phyloP scores from a whole-genome alignment of 2,797 vertebrate species.

The Dermochelys coriacea region DNA sequence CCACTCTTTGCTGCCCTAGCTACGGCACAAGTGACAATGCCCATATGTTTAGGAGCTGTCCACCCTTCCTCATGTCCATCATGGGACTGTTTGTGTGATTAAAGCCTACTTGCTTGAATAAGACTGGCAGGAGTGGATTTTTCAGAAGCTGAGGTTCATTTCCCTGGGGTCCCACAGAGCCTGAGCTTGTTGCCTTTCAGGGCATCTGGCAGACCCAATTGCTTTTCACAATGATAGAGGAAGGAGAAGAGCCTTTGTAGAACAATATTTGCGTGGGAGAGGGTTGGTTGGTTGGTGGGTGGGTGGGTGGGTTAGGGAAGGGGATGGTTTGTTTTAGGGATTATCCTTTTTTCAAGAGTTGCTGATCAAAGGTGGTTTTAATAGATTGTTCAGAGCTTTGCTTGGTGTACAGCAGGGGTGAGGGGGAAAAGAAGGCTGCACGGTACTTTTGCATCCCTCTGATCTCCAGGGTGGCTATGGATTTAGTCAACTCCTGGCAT shows the following conservation, averaged over 20 bases:
- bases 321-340: neutral
- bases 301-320: neutral
- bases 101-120: neutral
- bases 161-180: neutral
- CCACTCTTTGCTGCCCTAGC: neutral
- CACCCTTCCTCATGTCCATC: neutral
- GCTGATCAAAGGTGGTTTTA: neutral
- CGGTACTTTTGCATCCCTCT: neutral
- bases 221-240: neutral
- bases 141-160: neutral
- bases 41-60: neutral
- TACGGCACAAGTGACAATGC: neutral
- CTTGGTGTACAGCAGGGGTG: neutral
- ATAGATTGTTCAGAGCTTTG: neutral
- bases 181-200: neutral
- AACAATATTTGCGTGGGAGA: neutral
- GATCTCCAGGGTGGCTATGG: neutral
- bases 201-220: neutral
- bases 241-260: neutral
- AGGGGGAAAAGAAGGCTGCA: neutral
- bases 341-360: neutral
- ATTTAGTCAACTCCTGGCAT: neutral
- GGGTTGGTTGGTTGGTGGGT: neutral
- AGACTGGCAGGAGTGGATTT: neutral
- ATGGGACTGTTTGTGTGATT: neutral